Evolutionary conservation across 1,140 invertebrate species (phyloP).

Genomic region (Drosophila biarmipes): DNA sequence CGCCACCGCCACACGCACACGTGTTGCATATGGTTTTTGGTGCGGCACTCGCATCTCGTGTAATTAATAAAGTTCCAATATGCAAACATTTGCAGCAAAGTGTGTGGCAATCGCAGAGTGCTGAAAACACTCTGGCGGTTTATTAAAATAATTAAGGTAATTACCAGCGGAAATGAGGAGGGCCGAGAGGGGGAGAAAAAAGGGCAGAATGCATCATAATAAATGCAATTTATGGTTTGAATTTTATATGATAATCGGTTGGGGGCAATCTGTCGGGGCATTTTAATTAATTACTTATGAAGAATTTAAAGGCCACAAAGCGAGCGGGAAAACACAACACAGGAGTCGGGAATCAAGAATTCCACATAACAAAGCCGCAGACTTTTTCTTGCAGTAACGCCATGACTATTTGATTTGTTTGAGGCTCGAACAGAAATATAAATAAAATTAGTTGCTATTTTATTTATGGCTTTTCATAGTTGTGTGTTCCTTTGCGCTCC

Average conservation of each 20-base stretch:
- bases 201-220: constrained; percentile 40
- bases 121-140: constrained; percentile 63
- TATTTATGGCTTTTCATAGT: constrained; percentile 64
- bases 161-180: constrained; percentile 52
- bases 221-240: constrained; percentile 66
- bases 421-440: constrained; percentile 52
- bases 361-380: not conserved
- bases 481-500: constrained; percentile 1
- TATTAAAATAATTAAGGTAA: constrained; percentile 84
- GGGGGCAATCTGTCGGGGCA: not conserved
- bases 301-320: constrained; percentile 23
- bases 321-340: not conserved
- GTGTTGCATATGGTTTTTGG: constrained; percentile 60
- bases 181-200: not conserved
- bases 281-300: constrained; percentile 44
- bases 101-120: constrained; percentile 26
- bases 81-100: constrained; percentile 68
- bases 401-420: constrained; percentile 70
- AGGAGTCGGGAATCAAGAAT: not conserved
- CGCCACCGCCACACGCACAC: constrained; percentile 15
- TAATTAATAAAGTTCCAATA: constrained; percentile 76
- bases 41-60: constrained; percentile 31
- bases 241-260: constrained; percentile 51
- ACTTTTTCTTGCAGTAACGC: constrained; percentile 26
- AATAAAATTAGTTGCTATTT: constrained; percentile 81